phyloP scores from a whole-genome alignment of 2,888 invertebrate species.

The Melinaea menophilus region DNA sequence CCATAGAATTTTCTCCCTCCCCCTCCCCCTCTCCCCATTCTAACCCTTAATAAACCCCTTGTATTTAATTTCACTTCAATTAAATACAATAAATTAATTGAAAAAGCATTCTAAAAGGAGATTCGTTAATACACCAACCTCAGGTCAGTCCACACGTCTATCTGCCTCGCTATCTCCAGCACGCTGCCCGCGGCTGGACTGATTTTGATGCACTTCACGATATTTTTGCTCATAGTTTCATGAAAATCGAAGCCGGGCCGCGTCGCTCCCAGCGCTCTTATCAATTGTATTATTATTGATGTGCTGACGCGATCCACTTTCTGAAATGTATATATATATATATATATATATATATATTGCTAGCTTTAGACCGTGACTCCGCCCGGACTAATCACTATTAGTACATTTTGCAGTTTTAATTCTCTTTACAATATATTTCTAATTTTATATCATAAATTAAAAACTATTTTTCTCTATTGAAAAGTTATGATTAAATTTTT shows the following conservation, averaged over 20 bases:
- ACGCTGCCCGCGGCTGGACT: slow-evolving; percentile 36
- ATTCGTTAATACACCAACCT: slow-evolving; percentile 8
- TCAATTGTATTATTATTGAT: slow-evolving; percentile 25
- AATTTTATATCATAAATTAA: no score
- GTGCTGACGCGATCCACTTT: slow-evolving; percentile 19
- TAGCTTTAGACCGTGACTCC: neutral
- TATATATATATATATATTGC: neutral
- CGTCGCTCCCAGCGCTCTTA: slow-evolving; percentile 11
- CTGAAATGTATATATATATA: slow-evolving; percentile 17
- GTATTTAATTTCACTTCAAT: no score
- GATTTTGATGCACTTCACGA: slow-evolving; percentile 25
- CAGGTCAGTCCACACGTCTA: slow-evolving; percentile 15
- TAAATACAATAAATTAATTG: no score
- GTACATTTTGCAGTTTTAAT: no score
- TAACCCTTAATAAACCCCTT: no score
- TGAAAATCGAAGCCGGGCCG: slow-evolving; percentile 29
- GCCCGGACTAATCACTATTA: neutral
- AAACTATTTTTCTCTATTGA: no score
- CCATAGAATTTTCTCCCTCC: no score
- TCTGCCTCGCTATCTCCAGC: slow-evolving; percentile 28
- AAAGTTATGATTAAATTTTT: no score
- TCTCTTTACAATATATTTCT: no score
- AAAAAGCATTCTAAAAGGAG: no score
- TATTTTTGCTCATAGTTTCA: slow-evolving; percentile 10
- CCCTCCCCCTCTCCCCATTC: no score